Evolutionary conservation across 53 echinoderm and acorn worm genomes (phyloP).

Genomic region (Hippasteria phrygiana): DNA sequence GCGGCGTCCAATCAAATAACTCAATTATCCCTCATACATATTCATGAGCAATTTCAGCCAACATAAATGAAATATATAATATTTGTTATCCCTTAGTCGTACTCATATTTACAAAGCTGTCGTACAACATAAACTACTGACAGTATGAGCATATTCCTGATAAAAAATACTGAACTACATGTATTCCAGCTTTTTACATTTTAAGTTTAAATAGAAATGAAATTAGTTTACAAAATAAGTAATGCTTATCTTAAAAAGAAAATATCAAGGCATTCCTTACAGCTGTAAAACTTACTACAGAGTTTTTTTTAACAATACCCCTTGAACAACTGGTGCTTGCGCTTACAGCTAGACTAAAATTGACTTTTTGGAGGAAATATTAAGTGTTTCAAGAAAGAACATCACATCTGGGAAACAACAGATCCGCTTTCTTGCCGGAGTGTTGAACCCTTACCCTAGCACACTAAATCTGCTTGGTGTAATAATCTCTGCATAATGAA

Average conservation of each 20-base stretch:
- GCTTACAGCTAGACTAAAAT: too few relatives aligned
- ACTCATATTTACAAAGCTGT: constrained; percentile 52
- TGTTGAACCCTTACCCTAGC: too few relatives aligned
- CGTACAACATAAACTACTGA: constrained; percentile 14
- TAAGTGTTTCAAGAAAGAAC: too few relatives aligned
- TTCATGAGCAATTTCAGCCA: constrained; percentile 56
- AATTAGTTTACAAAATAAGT: not conserved
- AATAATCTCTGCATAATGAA: too few relatives aligned
- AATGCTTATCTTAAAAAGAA: not conserved
- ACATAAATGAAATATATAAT: constrained; percentile 27
- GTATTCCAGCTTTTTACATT: not conserved
- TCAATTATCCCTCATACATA: constrained; percentile 3
- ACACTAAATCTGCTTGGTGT: too few relatives aligned
- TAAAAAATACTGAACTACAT: not conserved
- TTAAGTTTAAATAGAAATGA: constrained; percentile 34
- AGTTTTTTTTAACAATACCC: not conserved
- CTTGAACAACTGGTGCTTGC: too few relatives aligned
- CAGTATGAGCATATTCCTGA: constrained; percentile 52
- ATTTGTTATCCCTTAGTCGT: constrained; percentile 4
- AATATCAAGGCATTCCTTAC: constrained; percentile 11
- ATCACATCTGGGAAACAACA: too few relatives aligned
- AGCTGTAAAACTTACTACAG: not conserved
- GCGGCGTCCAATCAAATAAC: constrained; percentile 32
- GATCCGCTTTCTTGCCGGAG: too few relatives aligned
- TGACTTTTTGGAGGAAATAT: too few relatives aligned